Conservation (phyloP, 2,888 invertebrate genomes). For the Agrotis ipsilon region DNA sequence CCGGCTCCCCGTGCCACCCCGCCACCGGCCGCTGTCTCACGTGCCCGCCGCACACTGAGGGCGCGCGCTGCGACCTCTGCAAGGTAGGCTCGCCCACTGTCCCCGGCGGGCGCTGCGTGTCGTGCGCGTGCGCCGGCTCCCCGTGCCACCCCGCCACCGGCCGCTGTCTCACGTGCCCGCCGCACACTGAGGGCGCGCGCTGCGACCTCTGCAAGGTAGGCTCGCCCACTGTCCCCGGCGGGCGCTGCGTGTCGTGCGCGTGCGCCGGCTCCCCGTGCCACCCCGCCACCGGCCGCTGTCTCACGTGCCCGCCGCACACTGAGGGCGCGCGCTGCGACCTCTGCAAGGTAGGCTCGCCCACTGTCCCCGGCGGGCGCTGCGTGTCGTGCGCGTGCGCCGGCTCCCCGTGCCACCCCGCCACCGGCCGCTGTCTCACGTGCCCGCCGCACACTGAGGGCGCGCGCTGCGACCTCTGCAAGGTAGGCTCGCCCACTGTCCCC, state of each 20-base stretch:
- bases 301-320: neutral
- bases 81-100: constrained; percentile 92
- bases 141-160: constrained; percentile 84
- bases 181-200: constrained; percentile 90
- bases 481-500: no score
- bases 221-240: constrained; percentile 93
- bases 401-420: neutral
- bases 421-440: neutral
- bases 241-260: constrained; percentile 94
- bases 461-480: constrained; percentile 89
- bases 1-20: constrained; percentile 93
- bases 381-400: no score
- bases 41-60: constrained; percentile 75
- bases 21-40: neutral
- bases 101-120: constrained; percentile 93
- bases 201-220: constrained; percentile 92
- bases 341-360: constrained; percentile 78
- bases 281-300: neutral
- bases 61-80: constrained; percentile 93
- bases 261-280: constrained; percentile 95
- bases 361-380: no score
- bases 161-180: neutral
- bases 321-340: constrained; percentile 93
- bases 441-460: constrained; percentile 82
- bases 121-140: constrained; percentile 96